A percentile compares a stretch with the other conserved stretches of the same genome.
Conservation (phyloP, 2,113 vertebrate genomes). For the Pelvicachromis taeniatus region DNA sequence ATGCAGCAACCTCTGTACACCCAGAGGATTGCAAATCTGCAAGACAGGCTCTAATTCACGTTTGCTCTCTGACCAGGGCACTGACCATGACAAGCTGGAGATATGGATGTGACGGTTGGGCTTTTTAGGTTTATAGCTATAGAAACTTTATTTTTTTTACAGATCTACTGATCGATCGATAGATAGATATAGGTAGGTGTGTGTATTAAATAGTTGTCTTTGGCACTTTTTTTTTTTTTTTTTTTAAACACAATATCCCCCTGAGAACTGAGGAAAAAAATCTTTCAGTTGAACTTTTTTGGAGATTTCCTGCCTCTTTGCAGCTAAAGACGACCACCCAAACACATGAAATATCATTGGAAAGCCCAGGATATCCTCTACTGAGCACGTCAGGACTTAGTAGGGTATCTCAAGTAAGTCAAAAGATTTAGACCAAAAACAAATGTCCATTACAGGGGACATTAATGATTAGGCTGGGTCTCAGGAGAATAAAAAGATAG, state of each 20-base stretch:
- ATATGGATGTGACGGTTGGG: background rate
- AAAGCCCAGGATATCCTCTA: background rate
- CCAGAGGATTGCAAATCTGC: background rate
- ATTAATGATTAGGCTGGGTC: background rate
- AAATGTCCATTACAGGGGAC: background rate
- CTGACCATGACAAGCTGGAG: background rate
- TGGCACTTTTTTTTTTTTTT: background rate
- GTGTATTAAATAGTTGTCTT: background rate
- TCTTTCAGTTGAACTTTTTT: no score
- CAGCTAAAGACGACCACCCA: background rate
- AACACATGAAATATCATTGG: background rate
- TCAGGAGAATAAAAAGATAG: no score
- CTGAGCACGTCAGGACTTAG: background rate
- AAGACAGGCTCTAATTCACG: conserved; percentile 3
- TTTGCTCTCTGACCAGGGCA: background rate
- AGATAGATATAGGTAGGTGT: background rate
- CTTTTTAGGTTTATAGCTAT: background rate
- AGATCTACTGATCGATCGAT: no score
- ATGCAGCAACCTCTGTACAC: background rate
- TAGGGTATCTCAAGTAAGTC: background rate
- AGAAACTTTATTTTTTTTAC: background rate
- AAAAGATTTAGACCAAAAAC: background rate
- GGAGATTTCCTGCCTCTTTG: background rate
- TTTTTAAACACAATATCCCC: background rate
- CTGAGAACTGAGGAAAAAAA: background rate